A percentile compares a stretch with the other conserved stretches of the same genome.
Evolutionary conservation across 2,888 invertebrate species (phyloP).

Genomic region (Amitus sp.): DNA sequence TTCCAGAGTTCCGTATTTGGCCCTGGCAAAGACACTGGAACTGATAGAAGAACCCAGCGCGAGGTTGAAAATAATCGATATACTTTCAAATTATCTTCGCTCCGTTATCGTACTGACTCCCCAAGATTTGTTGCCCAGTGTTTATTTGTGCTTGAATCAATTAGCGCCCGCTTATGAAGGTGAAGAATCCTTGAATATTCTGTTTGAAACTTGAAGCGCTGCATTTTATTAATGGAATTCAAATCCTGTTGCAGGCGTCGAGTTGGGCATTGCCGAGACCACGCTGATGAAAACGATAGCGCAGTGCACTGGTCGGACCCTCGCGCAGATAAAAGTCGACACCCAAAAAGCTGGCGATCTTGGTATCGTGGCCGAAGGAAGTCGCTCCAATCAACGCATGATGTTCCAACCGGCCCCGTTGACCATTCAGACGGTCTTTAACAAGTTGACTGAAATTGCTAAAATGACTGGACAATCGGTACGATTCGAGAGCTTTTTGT

Average conservation of each 20-base stretch:
- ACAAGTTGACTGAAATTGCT: conserved; percentile 87
- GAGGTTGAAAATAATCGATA: conserved; percentile 91
- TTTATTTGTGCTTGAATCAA: conserved; percentile 96
- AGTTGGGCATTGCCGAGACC: conserved; percentile 94
- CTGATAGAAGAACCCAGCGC: conserved; percentile 87
- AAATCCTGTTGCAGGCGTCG: conserved; percentile 68
- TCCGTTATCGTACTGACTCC: conserved; percentile 91
- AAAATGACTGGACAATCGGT: conserved; percentile 82
- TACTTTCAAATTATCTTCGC: conserved; percentile 89
- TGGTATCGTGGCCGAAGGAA: conserved; percentile 89
- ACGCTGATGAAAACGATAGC: conserved; percentile 95
- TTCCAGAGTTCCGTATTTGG: conserved; percentile 89
- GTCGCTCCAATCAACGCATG: conserved; percentile 84
- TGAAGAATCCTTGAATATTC: too few species aligned
- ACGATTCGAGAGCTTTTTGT: too few species aligned
- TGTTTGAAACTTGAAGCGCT: conserved; percentile 20
- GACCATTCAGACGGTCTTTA: conserved; percentile 79
- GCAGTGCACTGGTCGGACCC: conserved; percentile 84
- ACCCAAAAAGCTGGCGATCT: conserved; percentile 83
- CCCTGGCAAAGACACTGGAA: conserved; percentile 89
- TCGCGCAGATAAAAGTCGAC: conserved; percentile 84
- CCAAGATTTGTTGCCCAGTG: conserved; percentile 87
- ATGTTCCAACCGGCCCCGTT: conserved; percentile 88
- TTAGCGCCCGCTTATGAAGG: conserved; percentile 97
- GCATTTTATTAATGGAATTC: neutral